phyloP scores from a whole-genome alignment of 2,113 vertebrate genomes.

The Clinocottus analis region DNA sequence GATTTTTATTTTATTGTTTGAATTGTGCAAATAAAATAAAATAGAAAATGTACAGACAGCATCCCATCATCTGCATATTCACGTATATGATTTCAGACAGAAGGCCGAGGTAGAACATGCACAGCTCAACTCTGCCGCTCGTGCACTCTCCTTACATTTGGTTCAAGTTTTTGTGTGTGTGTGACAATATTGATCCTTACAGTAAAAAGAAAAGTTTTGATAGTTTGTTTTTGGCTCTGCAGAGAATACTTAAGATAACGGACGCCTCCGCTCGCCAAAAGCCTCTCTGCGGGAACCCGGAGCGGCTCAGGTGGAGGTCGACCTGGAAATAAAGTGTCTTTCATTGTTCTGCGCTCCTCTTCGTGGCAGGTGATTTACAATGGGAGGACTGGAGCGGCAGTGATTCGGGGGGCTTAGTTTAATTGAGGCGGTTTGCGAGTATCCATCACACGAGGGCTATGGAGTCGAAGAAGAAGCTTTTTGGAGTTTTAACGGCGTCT shows the following conservation, averaged over 20 bases:
- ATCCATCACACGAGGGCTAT: slow-evolving; percentile 7
- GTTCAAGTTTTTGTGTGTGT: too few relatives aligned
- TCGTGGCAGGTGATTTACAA: slow-evolving; percentile 32
- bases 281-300: background rate
- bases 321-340: background rate
- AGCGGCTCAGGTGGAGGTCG: background rate
- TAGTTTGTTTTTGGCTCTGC: too few relatives aligned
- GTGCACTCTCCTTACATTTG: too few relatives aligned
- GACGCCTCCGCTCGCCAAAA: slow-evolving; percentile 7
- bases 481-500: slow-evolving; percentile 8
- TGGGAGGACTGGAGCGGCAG: background rate
- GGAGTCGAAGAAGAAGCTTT: slow-evolving; percentile 7
- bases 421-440: slow-evolving; percentile 3
- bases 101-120: too few relatives aligned
- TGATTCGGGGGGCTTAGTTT: background rate
- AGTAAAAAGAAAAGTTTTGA: too few relatives aligned
- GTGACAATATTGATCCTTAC: too few relatives aligned
- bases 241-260: slow-evolving; percentile 14
- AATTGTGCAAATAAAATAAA: too few relatives aligned
- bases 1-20: too few relatives aligned
- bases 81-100: too few relatives aligned
- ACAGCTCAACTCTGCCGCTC: too few relatives aligned
- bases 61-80: too few relatives aligned
- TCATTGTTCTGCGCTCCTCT: slow-evolving; percentile 24
- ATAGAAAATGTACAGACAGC: too few relatives aligned